Percentiles rank a stretch among this genome's conserved stretches.
Evolutionary conservation across 92 coral and sea anemone species (phyloP).

Genomic region (Epizoanthus stellaris): DNA sequence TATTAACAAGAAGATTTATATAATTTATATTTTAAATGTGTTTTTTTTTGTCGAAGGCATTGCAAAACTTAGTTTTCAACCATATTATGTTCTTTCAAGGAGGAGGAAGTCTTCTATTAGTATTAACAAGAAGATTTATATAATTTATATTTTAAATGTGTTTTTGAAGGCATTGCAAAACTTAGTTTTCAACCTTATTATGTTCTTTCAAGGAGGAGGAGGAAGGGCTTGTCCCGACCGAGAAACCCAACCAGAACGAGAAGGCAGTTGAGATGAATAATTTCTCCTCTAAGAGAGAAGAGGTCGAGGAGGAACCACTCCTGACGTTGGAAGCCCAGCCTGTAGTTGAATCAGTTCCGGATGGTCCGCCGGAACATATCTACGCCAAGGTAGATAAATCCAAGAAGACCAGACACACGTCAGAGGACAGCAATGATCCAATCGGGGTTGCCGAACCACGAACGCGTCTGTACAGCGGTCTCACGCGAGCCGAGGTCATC

Average conservation of each 20-base stretch:
- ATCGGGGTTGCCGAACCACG: slow-evolving; percentile 60
- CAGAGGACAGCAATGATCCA: slow-evolving; percentile 65
- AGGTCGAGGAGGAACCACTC: slow-evolving; percentile 29
- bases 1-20: too few relatives aligned
- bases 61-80: too few relatives aligned
- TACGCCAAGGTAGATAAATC: slow-evolving; percentile 64
- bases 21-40: too few relatives aligned
- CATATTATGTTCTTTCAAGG: background rate
- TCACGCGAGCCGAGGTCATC: slow-evolving; percentile 83
- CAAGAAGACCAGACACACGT: slow-evolving; percentile 9
- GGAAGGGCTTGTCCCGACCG: slow-evolving; percentile 36
- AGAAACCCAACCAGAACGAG: slow-evolving; percentile 32
- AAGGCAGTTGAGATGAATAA: slow-evolving; percentile 41
- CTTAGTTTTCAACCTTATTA: too few relatives aligned
- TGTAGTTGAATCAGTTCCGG: slow-evolving; percentile 47
- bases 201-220: slow-evolving; percentile 27
- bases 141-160: too few relatives aligned
- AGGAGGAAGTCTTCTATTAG: background rate
- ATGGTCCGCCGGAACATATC: slow-evolving; percentile 55
- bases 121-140: too few relatives aligned
- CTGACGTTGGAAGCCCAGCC: slow-evolving; percentile 35
- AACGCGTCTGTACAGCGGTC: slow-evolving; percentile 80
- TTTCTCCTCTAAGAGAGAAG: slow-evolving; percentile 28
- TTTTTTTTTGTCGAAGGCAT: too few relatives aligned
- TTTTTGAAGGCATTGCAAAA: too few relatives aligned